Evolutionary conservation across 1,140 invertebrate species (phyloP), one percentile per base, ranked within the genome.

Genomic region (Aporrectodea caliginosa): DNA sequence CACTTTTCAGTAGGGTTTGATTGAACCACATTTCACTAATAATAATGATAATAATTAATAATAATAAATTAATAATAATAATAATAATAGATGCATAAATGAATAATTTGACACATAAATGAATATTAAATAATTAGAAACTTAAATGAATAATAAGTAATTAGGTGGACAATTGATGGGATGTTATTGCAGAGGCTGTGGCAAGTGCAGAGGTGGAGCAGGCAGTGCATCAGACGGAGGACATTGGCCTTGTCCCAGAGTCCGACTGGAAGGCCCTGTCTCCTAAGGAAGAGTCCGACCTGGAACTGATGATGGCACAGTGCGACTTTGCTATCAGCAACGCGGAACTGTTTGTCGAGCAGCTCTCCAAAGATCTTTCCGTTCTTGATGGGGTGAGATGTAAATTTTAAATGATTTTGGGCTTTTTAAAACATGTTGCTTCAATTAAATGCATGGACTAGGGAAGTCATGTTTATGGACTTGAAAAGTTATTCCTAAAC

Each of bases 261-360:
- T 71, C 68, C 2, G 93, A 95, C 85, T 95, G 94, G 87, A 93
- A 95, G 85, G 93, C 93, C 12, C 90, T 96, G 58, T 94, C 94
- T 0, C 91, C 93, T 75, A 92, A 93, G 85, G 95, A 97, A 89
- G 93, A 94, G 85, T 86, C 90, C 29, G 94, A 95, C 86, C 88
- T 95, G 73, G 92, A 92, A 71, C 90, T 91, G 82, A 88, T 95
- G 6, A 92, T 95, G 88, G 88, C 90, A 0, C 90, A 92, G 81
- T 94, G 93, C 87, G 91, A 94, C 83, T 92, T 92, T 87, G 93
- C 93, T 69, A 93, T 95, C 75, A 92, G 93, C 77, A 93, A 95
- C 90, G 94, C 94, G 70, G 93, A 95, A 88, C 91, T 91, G 16
- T 96, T 96, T 88, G 93, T 94, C 90, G 93, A 94, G 85, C 92